These are phyloP conservation scores for Tenthredo livida DNA, from an alignment of 2,888 invertebrate species.

Conservation along the genomic window DNA sequence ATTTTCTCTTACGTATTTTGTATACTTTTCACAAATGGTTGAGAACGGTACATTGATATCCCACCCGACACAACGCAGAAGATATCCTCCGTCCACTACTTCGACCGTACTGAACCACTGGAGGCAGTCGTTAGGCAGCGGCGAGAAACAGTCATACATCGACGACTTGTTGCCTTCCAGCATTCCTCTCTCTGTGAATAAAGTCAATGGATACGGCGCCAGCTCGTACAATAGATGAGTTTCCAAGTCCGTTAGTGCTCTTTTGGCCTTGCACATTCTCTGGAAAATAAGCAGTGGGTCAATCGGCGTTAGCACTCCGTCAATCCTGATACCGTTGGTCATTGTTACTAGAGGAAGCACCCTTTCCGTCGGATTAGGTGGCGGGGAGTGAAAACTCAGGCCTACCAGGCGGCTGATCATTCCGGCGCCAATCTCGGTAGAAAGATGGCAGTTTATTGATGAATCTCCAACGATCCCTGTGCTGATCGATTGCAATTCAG, in stretches of 20 bases:
- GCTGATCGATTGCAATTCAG: not conserved
- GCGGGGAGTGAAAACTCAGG: not conserved
- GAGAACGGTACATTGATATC: slow-evolving; percentile 57
- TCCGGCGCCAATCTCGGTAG: not conserved
- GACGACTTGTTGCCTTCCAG: slow-evolving; percentile 53
- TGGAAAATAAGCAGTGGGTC: slow-evolving; percentile 47
- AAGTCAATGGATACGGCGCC: slow-evolving; percentile 57
- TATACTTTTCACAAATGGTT: slow-evolving; percentile 60
- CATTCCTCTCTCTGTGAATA: slow-evolving; percentile 54
- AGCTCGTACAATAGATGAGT: slow-evolving; percentile 57
- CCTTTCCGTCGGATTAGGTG: slow-evolving; percentile 54
- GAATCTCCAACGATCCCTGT: not conserved
- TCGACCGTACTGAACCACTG: not conserved
- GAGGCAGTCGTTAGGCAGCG: not conserved
- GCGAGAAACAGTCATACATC: slow-evolving; percentile 51
- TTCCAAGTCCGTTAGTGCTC: slow-evolving; percentile 54
- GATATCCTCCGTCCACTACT: slow-evolving; percentile 56
- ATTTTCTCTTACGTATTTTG: slow-evolving; percentile 60
- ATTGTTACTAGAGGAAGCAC: slow-evolving; percentile 54
- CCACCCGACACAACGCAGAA: slow-evolving; percentile 58
- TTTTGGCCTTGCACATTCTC: slow-evolving; percentile 47
- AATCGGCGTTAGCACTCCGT: slow-evolving; percentile 26
- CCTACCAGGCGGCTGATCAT: not conserved
- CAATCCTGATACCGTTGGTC: slow-evolving; percentile 44
- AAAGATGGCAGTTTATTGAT: not conserved